Conservation (phyloP, 2,888 invertebrate genomes). For the Xanthostigma xanthostigma region DNA sequence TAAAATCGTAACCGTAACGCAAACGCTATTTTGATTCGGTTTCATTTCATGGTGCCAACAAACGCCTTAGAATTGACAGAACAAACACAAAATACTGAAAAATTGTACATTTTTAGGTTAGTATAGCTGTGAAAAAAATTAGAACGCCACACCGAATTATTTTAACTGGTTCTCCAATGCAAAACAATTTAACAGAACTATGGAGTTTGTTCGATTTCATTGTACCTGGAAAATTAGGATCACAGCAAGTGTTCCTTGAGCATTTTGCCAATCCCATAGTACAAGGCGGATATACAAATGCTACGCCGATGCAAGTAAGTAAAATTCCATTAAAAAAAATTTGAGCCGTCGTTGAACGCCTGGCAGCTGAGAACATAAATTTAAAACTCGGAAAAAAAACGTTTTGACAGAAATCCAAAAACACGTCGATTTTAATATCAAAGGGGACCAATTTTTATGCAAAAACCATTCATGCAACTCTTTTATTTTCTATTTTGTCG, state of each 20-base stretch:
- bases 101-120: constrained; percentile 30
- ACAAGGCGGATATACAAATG: constrained; percentile 84
- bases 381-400: no score
- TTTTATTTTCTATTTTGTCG: no score
- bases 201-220: constrained; percentile 92
- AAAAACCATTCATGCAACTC: no score
- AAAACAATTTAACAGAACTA: constrained; percentile 81
- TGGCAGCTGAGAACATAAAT: no score
- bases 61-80: neutral
- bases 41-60: no score
- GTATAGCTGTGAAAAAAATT: constrained; percentile 58
- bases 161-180: constrained; percentile 84
- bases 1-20: no score
- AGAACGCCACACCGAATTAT: constrained; percentile 70
- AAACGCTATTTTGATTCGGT: no score
- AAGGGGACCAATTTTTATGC: no score
- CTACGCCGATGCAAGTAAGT: constrained; percentile 44
- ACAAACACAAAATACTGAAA: neutral
- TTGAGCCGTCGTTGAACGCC: no score
- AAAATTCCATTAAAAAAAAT: neutral
- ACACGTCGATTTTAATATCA: no score
- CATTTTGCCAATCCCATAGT: constrained; percentile 82
- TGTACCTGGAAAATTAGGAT: constrained; percentile 79
- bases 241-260: constrained; percentile 66
- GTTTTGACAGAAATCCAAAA: no score